These are phyloP conservation scores for Nyleta sp. DNA, from an alignment of 2,888 invertebrate genomes.

Conservation along the genomic window DNA sequence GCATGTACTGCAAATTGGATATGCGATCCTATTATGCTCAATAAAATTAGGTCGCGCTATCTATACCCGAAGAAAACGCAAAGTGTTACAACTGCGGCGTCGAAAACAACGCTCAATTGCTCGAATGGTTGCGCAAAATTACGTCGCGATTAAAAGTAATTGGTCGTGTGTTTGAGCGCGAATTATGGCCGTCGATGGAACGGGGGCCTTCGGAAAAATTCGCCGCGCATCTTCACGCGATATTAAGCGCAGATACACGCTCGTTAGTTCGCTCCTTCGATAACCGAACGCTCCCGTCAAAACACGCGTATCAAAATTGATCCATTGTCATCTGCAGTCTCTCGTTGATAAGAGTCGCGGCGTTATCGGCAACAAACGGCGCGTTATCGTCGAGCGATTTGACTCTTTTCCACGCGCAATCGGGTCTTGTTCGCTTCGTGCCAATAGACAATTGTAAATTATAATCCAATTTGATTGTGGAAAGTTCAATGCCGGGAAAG, in stretches of 20 bases:
- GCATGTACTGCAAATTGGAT: constrained; percentile 69
- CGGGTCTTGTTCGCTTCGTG: background rate
- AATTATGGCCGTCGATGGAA: too few relatives aligned
- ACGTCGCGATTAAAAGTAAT: constrained; percentile 26
- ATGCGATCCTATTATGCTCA: constrained; percentile 68
- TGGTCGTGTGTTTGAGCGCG: too few relatives aligned
- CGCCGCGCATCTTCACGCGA: too few relatives aligned
- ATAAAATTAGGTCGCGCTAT: constrained; percentile 65
- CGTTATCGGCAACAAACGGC: constrained; percentile 1
- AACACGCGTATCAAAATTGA: constrained; percentile 29
- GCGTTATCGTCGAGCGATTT: constrained; percentile 7
- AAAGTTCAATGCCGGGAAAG: constrained; percentile 52
- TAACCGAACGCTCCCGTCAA: constrained; percentile 1
- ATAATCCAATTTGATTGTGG: constrained; percentile 40
- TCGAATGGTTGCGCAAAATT: constrained; percentile 42
- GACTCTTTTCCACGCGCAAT: background rate
- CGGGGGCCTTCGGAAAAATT: too few relatives aligned
- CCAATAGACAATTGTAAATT: constrained; percentile 14
- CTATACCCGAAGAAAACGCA: constrained; percentile 53
- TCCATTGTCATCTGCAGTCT: constrained; percentile 33
- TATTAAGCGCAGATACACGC: background rate
- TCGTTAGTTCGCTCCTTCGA: background rate
- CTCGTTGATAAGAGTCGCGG: constrained; percentile 13
- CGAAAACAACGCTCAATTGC: constrained; percentile 42
- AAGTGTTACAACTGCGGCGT: constrained; percentile 48